Conservation (phyloP, 23 tunicate species). For the Styela clava region DNA sequence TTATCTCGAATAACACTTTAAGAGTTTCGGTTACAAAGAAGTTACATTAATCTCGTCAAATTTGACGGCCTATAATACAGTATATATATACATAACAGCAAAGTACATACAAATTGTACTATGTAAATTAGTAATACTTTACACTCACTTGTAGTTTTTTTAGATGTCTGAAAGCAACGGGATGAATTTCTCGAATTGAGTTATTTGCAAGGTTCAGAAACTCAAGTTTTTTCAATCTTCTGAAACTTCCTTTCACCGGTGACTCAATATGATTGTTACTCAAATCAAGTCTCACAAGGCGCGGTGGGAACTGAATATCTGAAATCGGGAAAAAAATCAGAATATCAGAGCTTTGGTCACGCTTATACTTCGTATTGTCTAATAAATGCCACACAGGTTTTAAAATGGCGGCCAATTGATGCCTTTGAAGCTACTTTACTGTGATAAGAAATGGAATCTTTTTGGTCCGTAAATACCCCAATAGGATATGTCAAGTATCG, state of each 20-base stretch:
- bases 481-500: no score
- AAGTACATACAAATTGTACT: no score
- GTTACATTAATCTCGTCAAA: no score
- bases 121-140: no score
- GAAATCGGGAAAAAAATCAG: neutral
- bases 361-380: neutral
- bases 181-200: conserved; percentile 5
- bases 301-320: conserved; percentile 14
- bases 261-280: conserved; percentile 18
- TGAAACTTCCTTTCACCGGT: conserved; percentile 22
- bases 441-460: no score
- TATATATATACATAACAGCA: no score
- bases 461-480: no score
- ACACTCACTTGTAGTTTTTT: conserved; percentile 6
- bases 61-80: no score
- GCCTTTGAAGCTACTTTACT: no score
- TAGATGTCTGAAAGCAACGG: conserved; percentile 16
- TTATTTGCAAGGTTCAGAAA: neutral
- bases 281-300: conserved; percentile 20
- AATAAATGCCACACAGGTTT: neutral
- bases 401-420: no score
- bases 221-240: neutral
- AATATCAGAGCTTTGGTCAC: neutral
- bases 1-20: no score
- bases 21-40: no score